Conservation (phyloP, 1,140 invertebrate species). For the Drosophila pseudoananassae region DNA sequence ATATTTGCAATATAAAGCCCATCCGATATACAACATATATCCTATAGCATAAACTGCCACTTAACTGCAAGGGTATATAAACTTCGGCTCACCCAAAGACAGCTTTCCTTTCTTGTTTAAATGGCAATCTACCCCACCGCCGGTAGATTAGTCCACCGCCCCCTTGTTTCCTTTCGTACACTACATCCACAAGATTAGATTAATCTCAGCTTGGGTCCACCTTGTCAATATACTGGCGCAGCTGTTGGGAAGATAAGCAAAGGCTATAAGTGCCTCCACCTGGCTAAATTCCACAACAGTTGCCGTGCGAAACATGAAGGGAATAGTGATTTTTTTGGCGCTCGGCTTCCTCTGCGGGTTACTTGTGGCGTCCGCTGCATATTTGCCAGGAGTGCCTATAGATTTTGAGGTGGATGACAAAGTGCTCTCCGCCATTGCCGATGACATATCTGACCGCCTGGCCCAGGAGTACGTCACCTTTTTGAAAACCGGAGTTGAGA, state of each 20-base stretch:
- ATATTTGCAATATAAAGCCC: too few species aligned
- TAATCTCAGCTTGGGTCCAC: conserved; percentile 14
- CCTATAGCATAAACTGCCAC: too few species aligned
- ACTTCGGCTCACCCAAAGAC: too few species aligned
- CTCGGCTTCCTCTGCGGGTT: conserved; percentile 22
- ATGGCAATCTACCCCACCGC: conserved; percentile 30
- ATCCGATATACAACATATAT: too few species aligned
- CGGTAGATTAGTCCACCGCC: conserved; percentile 27
- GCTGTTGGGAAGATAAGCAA: conserved; percentile 27
- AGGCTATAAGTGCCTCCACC: conserved; percentile 59
- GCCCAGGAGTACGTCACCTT: conserved; percentile 65
- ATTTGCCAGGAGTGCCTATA: conserved; percentile 66
- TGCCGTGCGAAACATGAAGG: conserved; percentile 51
- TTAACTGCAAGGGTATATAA: too few species aligned
- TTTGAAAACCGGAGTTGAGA: conserved; percentile 67
- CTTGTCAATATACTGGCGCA: conserved; percentile 28
- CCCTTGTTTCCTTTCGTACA: background rate
- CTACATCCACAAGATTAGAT: conserved; percentile 29
- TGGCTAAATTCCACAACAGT: conserved; percentile 29
- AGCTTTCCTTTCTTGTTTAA: too few species aligned
- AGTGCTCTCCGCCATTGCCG: conserved; percentile 64
- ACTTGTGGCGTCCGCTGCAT: conserved; percentile 44
- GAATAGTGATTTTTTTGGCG: conserved; percentile 32
- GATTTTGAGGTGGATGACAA: conserved; percentile 60
- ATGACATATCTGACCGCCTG: conserved; percentile 64